Base-by-base conservation (phyloP, 2,113 vertebrate genomes). In the Halichoerus grypus region DNA sequence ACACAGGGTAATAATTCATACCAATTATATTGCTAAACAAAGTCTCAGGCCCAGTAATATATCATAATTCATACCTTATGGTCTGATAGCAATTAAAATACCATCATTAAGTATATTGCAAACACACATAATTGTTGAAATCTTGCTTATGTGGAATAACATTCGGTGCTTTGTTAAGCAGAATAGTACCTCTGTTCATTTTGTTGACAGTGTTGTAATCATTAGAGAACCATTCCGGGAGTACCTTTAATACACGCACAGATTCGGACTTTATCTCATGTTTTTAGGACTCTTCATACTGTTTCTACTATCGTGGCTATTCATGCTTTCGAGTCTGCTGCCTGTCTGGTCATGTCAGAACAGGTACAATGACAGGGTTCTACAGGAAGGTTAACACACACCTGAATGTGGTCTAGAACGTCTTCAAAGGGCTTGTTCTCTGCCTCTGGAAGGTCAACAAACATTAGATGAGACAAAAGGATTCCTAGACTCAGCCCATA, bases 1-100 rank as follows among this genome's bases (percentile, higher is more conserved):
- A 98, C 97, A 98, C 80, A 94, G 93, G 71, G 95, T 97, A 98
- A 98, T 98, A 98, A 98, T 98, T 99, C 96, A 96, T 84, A 96
- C 97, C 98, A 98, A 98, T 98, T 98, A 98, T 96, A 97, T 96
- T 97, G 97, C 97, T 98, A 98, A 98, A 96, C 95, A 13, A 98
- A 97, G 96, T 97, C 95, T 95, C 91, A 96, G 97, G 59, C 97
- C 97, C 93, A 94, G 96, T 97, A 98, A 95, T 97, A 97, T 95
- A 96, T 98, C 96, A 95, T 98, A 98, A 97, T 92, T 98, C 95
- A 97, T 97, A 94, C 93, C 97, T 79, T 83, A n/a, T 93, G 98
- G 96, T 86, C 96, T 98, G 92, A 85, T 88, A 96, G 95, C 92
- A 97, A 92, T 98, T 96, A 97, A 87, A 98, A 97, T 96, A 97